These are phyloP conservation scores for Danio tinwini DNA, from an alignment of 2,797 vertebrate genomes.

Conservation along the genomic window DNA sequence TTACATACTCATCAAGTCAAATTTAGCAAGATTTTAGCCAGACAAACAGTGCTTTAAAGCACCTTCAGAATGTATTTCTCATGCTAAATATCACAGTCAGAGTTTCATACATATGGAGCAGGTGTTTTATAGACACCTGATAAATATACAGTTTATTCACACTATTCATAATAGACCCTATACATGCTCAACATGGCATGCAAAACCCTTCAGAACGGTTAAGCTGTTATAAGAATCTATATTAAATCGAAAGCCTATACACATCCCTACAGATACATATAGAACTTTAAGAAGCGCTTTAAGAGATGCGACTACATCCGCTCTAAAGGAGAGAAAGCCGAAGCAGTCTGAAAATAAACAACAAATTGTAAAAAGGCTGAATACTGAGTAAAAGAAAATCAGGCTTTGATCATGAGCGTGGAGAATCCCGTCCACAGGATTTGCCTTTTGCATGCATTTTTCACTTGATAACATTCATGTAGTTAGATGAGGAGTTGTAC, in stretches of 20 bases:
- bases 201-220: conserved; percentile 9
- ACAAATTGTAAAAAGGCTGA: conserved; percentile 80
- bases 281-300: conserved; percentile 46
- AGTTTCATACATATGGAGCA: conserved; percentile 5
- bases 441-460: conserved; percentile 88
- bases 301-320: conserved; percentile 61
- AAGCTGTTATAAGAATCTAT: conserved; percentile 35
- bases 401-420: conserved; percentile 88
- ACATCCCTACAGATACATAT: neutral
- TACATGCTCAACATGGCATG: neutral
- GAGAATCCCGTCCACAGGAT: conserved; percentile 89
- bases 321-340: conserved; percentile 54
- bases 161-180: conserved; percentile 1
- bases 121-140: conserved; percentile 4
- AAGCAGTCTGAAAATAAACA: conserved; percentile 82
- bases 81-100: neutral
- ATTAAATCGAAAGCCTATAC: conserved; percentile 47
- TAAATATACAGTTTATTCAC: conserved; percentile 10
- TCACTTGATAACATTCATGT: conserved; percentile 88
- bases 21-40: neutral
- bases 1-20: neutral
- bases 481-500: conserved; percentile 85
- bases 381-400: conserved; percentile 84
- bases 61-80: conserved; percentile 1
- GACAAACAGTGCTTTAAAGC: conserved; percentile 1